phyloP scores from a whole-genome alignment of 92 coral and sea anemone species.

The Actinostola sp. region DNA sequence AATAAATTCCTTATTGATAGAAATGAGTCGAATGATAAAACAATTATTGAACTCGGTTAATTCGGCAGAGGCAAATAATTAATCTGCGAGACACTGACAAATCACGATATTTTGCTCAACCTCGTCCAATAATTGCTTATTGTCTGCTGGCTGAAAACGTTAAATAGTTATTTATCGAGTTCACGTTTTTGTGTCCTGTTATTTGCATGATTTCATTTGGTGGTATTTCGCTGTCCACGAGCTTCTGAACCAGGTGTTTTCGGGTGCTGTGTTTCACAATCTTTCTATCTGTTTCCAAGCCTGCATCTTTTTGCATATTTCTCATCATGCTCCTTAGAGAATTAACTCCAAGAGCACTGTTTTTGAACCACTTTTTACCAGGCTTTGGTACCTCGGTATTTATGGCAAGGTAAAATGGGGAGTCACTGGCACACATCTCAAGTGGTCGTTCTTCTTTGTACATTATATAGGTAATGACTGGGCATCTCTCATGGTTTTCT shows the following conservation, averaged over 20 bases:
- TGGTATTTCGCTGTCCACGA: constrained; percentile 50
- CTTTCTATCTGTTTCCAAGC: too few species aligned
- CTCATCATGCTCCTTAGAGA: constrained; percentile 49
- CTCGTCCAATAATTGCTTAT: too few species aligned
- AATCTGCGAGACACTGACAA: too few species aligned
- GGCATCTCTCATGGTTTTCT: constrained; percentile 62
- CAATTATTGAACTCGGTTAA: too few species aligned
- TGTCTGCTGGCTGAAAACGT: constrained; percentile 43
- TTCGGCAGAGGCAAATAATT: too few species aligned
- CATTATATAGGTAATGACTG: constrained; percentile 48
- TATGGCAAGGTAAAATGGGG: constrained; percentile 63
- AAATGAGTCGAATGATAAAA: too few species aligned
- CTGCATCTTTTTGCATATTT: too few species aligned
- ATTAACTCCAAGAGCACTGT: constrained; percentile 52
- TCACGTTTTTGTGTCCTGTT: constrained; percentile 58
- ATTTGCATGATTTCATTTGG: constrained; percentile 60
- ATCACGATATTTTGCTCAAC: too few species aligned
- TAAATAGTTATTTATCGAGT: constrained; percentile 46
- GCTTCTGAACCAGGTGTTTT: constrained; percentile 61
- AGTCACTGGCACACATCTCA: constrained; percentile 39
- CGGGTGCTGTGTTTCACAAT: constrained; percentile 70
- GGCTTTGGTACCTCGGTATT: constrained; percentile 56
- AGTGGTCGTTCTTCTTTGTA: constrained; percentile 58
- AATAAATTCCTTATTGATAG: too few species aligned
- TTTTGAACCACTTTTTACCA: constrained; percentile 56